Evolutionary conservation across 2,797 vertebrate species (phyloP), one percentile per base, ranked within the genome.

Genomic region (Sarcoramphus papa): DNA sequence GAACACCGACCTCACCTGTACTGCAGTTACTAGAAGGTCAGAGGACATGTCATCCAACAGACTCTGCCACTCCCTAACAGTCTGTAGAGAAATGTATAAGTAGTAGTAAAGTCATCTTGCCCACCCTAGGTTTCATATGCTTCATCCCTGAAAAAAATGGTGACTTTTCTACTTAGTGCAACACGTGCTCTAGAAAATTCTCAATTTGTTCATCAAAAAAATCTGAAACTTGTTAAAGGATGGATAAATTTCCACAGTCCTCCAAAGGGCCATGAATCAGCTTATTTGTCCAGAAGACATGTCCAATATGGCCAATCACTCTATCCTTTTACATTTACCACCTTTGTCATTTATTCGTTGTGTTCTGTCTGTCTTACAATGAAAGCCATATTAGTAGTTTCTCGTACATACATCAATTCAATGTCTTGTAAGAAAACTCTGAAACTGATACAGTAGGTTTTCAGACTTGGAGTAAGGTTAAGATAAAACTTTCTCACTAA

Each of bases 21-120:
- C 35, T 81, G 62, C 70, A 85, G 74, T 87, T 93, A 53, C 73
- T 81, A 93, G 80, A 94, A 94, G 80, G 86, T 95, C 74, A 91
- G 47, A 86, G 77, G 40, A 94, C 80, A n/a, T 72, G n/a, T 68
- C 73, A 84, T 93, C 50, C 63, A 75, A 57, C 16, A 92, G 57
- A 77, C 14, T 84, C 27, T 47, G 72, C 37, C 30, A 48, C 27
- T 75, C 35, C 27, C 22, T 75, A 47, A 41, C 3, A 51, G 37
- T 75, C 48, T 64, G 21, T 37, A 54, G 23, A 56, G 56, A 92
- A 92, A 88, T n/a, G 2, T 22, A 0, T 57, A 74, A 70, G 20
- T 48, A 77, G 25, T 30, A 74, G 27, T 22, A 68, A 87, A 73
- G 25, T 59, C 22, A 56, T 79, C 18, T 59, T 33, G 73, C 6